Evolutionary conservation across 2,797 vertebrate genomes (phyloP).

Genomic region (Peromyscus attwateri): DNA sequence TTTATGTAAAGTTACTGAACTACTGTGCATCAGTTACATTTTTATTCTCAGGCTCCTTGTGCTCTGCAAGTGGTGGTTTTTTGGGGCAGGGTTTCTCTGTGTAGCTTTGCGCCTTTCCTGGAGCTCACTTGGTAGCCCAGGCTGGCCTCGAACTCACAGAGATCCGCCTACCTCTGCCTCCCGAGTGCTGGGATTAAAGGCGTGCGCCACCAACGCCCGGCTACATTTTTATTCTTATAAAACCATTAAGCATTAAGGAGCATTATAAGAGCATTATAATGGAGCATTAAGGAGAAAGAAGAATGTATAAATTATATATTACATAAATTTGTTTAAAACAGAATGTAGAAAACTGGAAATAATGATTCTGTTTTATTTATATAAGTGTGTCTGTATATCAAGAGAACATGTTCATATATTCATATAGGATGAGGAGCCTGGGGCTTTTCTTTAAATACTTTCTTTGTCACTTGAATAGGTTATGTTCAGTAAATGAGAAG

Average conservation of each 20-base stretch:
- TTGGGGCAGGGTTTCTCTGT: no score
- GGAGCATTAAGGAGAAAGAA: background rate
- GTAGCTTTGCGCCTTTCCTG: no score
- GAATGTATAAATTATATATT: background rate
- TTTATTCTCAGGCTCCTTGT: no score
- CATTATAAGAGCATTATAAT: no score
- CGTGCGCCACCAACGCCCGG: no score
- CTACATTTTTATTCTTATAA: slow-evolving; percentile 17
- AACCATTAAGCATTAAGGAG: background rate
- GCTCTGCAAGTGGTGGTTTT: no score
- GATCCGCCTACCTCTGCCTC: no score
- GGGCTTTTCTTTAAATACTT: background rate
- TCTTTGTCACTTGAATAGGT: background rate
- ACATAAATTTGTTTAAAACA: slow-evolving; percentile 3
- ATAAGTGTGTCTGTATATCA: background rate
- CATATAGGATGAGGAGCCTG: background rate
- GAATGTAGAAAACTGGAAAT: background rate
- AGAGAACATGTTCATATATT: background rate
- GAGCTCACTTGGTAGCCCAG: no score
- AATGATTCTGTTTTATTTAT: background rate
- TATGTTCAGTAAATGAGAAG: background rate
- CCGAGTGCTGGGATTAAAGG: no score
- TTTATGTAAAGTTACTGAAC: background rate
- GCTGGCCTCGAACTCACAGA: no score
- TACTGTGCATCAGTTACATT: background rate